phyloP scores from a whole-genome alignment of 2,113 vertebrate species.

The Melanocharis versteri region DNA sequence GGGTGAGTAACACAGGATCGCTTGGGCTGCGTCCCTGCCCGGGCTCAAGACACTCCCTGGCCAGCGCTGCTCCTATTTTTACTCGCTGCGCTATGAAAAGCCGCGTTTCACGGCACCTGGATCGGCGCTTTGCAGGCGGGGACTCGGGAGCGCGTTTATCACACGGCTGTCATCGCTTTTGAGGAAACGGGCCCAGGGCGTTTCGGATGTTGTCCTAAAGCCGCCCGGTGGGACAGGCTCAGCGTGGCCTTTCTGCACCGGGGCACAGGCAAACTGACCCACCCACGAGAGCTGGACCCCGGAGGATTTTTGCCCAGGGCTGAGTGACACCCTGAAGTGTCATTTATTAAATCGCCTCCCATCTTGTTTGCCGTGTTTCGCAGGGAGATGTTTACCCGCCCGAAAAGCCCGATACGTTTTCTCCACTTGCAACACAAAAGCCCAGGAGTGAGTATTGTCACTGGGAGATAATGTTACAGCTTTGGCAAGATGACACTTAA shows the following conservation, averaged over 20 bases:
- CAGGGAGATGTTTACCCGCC: neutral
- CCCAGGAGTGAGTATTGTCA: neutral
- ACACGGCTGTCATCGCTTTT: neutral
- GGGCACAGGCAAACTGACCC: accelerated
- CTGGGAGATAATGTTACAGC: slow-evolving; percentile 5
- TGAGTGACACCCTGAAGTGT: neutral
- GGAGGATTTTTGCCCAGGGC: accelerated
- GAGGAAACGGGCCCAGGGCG: neutral
- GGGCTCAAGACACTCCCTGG: neutral
- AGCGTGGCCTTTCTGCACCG: neutral
- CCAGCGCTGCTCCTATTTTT: neutral
- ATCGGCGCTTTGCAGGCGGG: neutral
- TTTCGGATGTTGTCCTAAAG: neutral
- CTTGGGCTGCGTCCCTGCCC: neutral
- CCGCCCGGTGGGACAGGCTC: neutral
- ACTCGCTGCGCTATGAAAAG: neutral
- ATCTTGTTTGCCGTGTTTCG: neutral
- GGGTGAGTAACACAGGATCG: neutral
- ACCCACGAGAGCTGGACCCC: accelerated
- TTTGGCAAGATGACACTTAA: neutral
- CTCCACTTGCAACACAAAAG: neutral
- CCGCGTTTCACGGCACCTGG: neutral
- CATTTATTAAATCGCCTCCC: neutral
- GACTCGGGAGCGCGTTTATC: neutral
- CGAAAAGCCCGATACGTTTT: neutral